phyloP scores from a whole-genome alignment of 1,140 invertebrate genomes.

The Drosophila lowei region DNA sequence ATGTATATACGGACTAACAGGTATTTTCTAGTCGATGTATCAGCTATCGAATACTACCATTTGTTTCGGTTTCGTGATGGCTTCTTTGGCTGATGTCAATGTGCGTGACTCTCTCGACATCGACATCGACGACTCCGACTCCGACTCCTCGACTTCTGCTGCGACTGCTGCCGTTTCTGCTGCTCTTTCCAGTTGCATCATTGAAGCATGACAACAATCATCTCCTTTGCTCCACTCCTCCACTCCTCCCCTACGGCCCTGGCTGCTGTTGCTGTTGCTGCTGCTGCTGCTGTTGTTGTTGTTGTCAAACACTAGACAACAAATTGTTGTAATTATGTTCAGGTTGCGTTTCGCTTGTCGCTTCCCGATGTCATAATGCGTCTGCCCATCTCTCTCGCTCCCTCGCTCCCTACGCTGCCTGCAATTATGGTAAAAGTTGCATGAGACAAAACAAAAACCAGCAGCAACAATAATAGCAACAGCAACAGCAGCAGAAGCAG shows the following conservation, averaged over 20 bases:
- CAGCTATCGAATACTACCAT: slow-evolving; percentile 8
- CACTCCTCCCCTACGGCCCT: not conserved
- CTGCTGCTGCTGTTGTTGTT: slow-evolving; percentile 51
- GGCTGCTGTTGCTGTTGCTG: slow-evolving; percentile 8
- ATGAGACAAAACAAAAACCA: slow-evolving; percentile 54
- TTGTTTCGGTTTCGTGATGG: slow-evolving; percentile 19
- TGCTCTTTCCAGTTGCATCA: slow-evolving; percentile 71
- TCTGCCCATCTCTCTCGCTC: slow-evolving; percentile 30
- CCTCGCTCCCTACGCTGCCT: slow-evolving; percentile 33
- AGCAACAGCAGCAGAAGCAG: slow-evolving; percentile 12
- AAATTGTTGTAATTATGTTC: slow-evolving; percentile 81
- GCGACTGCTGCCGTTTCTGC: slow-evolving; percentile 15
- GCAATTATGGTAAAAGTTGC: slow-evolving; percentile 81
- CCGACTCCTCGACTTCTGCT: slow-evolving; percentile 12
- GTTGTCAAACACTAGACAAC: slow-evolving; percentile 76
- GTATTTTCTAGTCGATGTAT: slow-evolving; percentile 4
- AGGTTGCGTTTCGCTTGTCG: slow-evolving; percentile 79
- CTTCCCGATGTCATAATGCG: slow-evolving; percentile 78
- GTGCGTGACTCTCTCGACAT: slow-evolving; percentile 50
- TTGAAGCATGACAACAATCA: slow-evolving; percentile 79
- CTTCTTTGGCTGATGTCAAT: slow-evolving; percentile 49
- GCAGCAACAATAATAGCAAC: slow-evolving; percentile 43
- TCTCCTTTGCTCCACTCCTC: slow-evolving; percentile 33
- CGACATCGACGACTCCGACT: slow-evolving; percentile 18
- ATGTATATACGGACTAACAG: too few relatives aligned